phyloP scores from a whole-genome alignment of 2,113 vertebrate genomes.

The Anser cygnoides region DNA sequence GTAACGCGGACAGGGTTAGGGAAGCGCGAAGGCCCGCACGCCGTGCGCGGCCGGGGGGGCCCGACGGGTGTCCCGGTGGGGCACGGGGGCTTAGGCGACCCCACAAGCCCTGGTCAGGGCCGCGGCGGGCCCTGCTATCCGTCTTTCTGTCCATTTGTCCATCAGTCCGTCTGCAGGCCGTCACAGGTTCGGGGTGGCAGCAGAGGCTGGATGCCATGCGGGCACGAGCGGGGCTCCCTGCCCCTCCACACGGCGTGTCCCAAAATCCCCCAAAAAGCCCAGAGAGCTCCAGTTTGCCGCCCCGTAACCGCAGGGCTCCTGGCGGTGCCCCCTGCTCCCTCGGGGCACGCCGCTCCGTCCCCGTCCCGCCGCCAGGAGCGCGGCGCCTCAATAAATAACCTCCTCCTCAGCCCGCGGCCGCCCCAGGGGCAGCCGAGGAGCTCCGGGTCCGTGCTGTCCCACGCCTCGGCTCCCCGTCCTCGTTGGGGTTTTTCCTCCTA shows the following conservation, averaged over 20 bases:
- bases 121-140: too few species aligned
- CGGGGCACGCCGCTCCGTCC: not conserved
- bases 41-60: too few species aligned
- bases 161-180: too few species aligned
- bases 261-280: not conserved
- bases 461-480: not conserved
- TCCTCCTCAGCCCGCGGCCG: not conserved
- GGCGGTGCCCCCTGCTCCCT: not conserved
- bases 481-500: slow-evolving; percentile 6
- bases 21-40: too few species aligned
- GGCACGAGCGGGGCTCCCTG: too few species aligned
- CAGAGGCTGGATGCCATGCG: not conserved
- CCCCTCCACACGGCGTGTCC: too few species aligned
- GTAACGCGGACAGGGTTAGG: too few species aligned
- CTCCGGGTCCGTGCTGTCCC: not conserved
- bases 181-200: not conserved
- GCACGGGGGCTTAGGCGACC: too few species aligned
- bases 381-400: slow-evolving; percentile 69
- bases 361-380: not conserved
- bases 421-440: not conserved
- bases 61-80: too few species aligned
- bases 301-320: not conserved
- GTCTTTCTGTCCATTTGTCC: too few species aligned
- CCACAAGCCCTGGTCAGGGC: too few species aligned
- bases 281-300: not conserved